These are phyloP conservation scores for Lanius ludovicianus DNA, from an alignment of 2,113 vertebrate species.

Conservation along the genomic window DNA sequence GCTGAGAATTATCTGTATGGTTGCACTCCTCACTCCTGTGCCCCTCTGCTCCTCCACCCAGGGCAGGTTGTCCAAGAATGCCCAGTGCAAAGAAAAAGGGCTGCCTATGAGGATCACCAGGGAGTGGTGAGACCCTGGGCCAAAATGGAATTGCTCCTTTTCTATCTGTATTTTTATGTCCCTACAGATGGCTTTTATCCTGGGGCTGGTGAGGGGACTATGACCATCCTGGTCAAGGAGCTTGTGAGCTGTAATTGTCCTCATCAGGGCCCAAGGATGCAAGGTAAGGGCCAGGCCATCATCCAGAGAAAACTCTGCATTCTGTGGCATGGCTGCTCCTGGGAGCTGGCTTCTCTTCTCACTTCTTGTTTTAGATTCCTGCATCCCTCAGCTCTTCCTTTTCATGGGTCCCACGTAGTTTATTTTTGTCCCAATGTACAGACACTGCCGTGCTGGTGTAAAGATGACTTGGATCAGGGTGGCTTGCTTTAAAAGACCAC, in stretches of 20 bases:
- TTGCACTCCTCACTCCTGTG: background rate
- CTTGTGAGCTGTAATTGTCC: background rate
- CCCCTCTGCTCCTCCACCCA: background rate
- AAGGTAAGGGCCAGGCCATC: background rate
- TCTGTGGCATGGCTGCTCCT: background rate
- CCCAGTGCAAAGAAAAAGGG: background rate
- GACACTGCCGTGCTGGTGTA: background rate
- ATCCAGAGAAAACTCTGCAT: background rate
- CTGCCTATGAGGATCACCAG: background rate
- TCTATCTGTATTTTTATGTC: background rate
- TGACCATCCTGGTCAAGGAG: background rate
- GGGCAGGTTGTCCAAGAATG: background rate
- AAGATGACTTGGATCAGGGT: background rate
- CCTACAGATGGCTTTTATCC: background rate
- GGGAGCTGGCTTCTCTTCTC: background rate
- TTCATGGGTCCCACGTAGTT: background rate
- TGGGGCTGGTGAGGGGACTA: background rate
- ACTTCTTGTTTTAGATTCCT: constrained; percentile 17
- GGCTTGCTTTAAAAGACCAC: background rate
- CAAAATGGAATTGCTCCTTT: background rate
- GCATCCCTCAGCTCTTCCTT: background rate
- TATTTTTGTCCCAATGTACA: constrained; percentile 44
- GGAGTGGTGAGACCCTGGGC: accelerated
- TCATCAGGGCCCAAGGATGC: background rate
- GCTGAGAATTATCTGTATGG: background rate